phyloP scores from a whole-genome alignment of 2,113 vertebrate species.

The human (Homo sapiens) region DNA sequence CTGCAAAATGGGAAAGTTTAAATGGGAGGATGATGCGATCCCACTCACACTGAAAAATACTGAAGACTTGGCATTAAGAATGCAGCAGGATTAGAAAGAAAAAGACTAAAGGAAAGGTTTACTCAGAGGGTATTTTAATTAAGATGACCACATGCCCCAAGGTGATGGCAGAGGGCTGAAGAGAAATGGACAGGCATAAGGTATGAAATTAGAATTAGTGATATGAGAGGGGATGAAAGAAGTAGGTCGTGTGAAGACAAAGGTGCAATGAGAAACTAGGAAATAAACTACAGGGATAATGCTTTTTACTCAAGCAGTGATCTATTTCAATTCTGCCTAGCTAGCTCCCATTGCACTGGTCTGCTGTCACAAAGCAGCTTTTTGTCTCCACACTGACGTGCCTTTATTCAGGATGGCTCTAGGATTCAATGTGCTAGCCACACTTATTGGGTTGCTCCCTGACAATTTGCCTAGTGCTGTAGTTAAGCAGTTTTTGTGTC shows the following conservation, averaged over 20 bases:
- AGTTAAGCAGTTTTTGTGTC: background rate
- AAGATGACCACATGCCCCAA: background rate
- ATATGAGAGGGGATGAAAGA: background rate
- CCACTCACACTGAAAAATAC: background rate
- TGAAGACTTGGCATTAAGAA: background rate
- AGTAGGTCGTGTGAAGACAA: background rate
- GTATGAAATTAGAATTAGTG: background rate
- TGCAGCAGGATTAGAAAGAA: background rate
- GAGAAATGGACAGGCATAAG: background rate
- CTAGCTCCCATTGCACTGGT: background rate
- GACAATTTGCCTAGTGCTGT: background rate
- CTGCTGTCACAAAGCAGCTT: background rate
- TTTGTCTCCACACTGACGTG: accelerated
- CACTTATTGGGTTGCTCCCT: background rate
- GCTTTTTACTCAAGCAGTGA: background rate
- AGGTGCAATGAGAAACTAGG: background rate
- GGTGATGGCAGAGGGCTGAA: background rate
- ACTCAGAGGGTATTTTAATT: background rate
- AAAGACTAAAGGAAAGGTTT: background rate
- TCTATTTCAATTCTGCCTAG: background rate
- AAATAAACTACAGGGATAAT: background rate
- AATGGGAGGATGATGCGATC: background rate
- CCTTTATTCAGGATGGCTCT: background rate
- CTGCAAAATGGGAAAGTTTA: background rate
- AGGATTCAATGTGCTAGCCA: background rate